A percentile compares a stretch with the other conserved stretches of the same genome.
Conservation (phyloP, 1,140 invertebrate species). For the Drosophila elegans region DNA sequence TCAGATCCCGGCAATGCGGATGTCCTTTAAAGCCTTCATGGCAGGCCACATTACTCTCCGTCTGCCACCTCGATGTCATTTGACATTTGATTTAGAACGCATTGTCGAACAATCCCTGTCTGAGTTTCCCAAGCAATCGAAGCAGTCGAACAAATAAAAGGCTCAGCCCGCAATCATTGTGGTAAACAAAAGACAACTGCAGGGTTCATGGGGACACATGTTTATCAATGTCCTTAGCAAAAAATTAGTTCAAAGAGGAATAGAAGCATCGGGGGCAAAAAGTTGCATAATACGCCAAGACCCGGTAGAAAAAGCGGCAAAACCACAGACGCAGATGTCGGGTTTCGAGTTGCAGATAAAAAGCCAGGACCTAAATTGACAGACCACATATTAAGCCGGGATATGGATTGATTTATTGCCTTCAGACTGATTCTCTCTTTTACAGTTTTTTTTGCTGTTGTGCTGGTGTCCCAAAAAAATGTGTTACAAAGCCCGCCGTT, state of each 20-base stretch:
- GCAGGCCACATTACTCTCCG: neutral
- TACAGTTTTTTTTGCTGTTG: neutral
- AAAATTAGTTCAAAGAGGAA: slow-evolving; percentile 19
- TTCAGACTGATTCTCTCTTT: slow-evolving; percentile 1
- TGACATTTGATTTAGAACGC: slow-evolving; percentile 58
- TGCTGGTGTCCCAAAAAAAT: neutral
- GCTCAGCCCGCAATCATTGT: slow-evolving; percentile 33
- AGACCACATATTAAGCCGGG: slow-evolving; percentile 47
- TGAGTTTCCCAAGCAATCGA: slow-evolving; percentile 7
- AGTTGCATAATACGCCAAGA: slow-evolving; percentile 17
- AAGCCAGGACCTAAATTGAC: slow-evolving; percentile 9
- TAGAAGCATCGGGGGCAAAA: neutral
- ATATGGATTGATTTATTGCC: slow-evolving; percentile 66
- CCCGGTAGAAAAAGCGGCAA: slow-evolving; percentile 19
- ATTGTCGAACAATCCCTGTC: slow-evolving; percentile 32
- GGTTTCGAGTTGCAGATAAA: slow-evolving; percentile 13
- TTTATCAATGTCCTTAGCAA: slow-evolving; percentile 53
- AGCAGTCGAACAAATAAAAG: slow-evolving; percentile 42
- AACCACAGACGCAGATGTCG: slow-evolving; percentile 14
- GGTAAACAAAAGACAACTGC: slow-evolving; percentile 55
- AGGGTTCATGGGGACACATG: slow-evolving; percentile 51
- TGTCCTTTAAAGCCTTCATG: slow-evolving; percentile 2
- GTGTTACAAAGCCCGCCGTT: neutral
- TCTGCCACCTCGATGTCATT: slow-evolving; percentile 28
- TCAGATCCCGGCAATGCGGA: slow-evolving; percentile 7